Percentiles rank a stretch among this genome's conserved stretches.
Evolutionary conservation across 2,888 invertebrate genomes (phyloP).

Genomic region (Cetonia aurata): DNA sequence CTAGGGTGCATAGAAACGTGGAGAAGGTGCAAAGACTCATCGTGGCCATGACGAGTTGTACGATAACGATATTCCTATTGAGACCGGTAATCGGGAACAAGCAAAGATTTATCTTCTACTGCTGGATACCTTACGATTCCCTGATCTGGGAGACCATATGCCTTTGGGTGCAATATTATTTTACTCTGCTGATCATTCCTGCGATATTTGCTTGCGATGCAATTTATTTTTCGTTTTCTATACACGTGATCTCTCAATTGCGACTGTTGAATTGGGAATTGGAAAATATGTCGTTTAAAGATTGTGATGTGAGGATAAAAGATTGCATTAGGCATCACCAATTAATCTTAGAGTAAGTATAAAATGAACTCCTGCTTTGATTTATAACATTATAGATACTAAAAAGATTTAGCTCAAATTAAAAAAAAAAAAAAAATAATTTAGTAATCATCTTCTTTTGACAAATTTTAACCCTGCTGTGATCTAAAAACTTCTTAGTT

Average conservation of each 20-base stretch:
- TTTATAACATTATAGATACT: background rate
- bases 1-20: constrained; percentile 8
- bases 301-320: background rate
- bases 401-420: no score
- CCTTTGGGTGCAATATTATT: constrained; percentile 13
- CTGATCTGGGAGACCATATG: background rate
- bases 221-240: background rate
- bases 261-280: constrained; percentile 25
- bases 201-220: constrained; percentile 1
- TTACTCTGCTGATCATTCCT: background rate
- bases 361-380: background rate
- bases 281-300: background rate
- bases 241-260: constrained; percentile 7
- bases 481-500: no score
- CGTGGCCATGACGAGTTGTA: constrained; percentile 1
- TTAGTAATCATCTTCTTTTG: no score
- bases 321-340: constrained; percentile 39
- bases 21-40: constrained; percentile 17
- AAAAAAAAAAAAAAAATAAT: no score
- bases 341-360: constrained; percentile 35
- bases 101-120: constrained; percentile 12
- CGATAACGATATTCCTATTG: background rate
- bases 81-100: background rate
- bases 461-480: no score
- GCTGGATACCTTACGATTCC: background rate